Evolutionary conservation across 2,797 vertebrate genomes (phyloP), one percentile per base, ranked within the genome.

Genomic region (Lepilemur septentrionalis): DNA sequence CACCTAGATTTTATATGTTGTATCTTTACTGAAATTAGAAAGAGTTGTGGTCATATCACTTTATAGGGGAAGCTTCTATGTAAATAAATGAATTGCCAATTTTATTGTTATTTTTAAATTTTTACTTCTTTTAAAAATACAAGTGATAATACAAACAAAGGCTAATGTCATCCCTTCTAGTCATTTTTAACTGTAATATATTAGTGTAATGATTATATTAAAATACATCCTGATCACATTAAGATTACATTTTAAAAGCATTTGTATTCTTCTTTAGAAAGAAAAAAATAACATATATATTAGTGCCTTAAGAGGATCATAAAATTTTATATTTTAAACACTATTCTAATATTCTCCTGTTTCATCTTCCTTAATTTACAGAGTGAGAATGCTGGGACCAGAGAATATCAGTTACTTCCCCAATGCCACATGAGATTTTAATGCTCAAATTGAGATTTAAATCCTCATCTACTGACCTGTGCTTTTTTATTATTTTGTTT

Each of bases 51-150:
- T 75, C 23, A 91, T 65, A 63, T 38, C 57, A 72, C 15, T 55
- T 91, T 72, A 59, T 13, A 78, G 25, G 70, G 23, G 22, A 95
- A 92, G 70, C 2, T 46, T 91, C 89, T 80, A 70, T 65, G 69
- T 72, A 93, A 94, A 95, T 72, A 92, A 94, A 95, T 73, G 3
- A 75, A 46, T 86, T 89, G 2, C 4, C 59, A 1, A 63, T 61
- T 87, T 81, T 94, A 91, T 76, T 88, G 35, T 88, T 82, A 89
- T 80, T 94, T 93, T 81, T 8, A 41, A 23, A 48, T 67, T 59
- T 96, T 84, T 65, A 78, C 20, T 94, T 85, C 15, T 81, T 81
- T 25, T 78, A 84, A 23, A 85, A 95, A 92, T 91, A 69, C 5
- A 86, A 79, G 4, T 86, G 46, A 57, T 63, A 92, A 48, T 89